Base-by-base conservation (phyloP, 2,888 invertebrate species). In the Leptopilina drosophilae region DNA sequence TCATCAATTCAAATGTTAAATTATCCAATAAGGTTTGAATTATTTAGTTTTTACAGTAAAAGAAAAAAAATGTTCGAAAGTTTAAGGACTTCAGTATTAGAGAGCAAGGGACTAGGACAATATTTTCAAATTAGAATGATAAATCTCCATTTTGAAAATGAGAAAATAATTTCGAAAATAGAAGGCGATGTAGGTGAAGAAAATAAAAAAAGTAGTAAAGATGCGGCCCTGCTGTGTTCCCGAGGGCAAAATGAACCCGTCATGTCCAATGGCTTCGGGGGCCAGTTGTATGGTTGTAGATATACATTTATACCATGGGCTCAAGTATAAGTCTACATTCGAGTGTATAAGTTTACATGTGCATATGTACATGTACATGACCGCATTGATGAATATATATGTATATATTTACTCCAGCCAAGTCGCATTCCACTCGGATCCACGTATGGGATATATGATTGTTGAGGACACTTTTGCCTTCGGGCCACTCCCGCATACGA, bases 381-480 rank as follows among this genome's bases (percentile, higher is more conserved):
- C 59, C 26, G 76, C 69, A 67, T 79, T 79, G 12, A 79, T 66
- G 49, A 64, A 76, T 33, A 76, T 79, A 62, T 12, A 75, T 65
- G 53, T 40, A 40, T 77, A 53, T 77, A 46, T 62, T 56, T 12
- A 49, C 77, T 64, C 73, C 76, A 59, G 80, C 78, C 76, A 67
- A 79, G 82, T 82, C 77, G 67, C 81, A 82, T 82, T 82, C 81
- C 79, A 77, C n/a, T 77, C 80, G 78, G 77, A 80, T 77, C 73
- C 75, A 77, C 77, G 75, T 77, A 79, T 78, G 77, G 67, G 78
- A 67, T 78, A 77, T 69, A 76, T 77, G 82, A 81, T 46, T 77
- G 76, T 78, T 81, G 84, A 84, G 83, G 82, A 84, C 84, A 85
- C 75, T 78, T 64, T 76, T 80, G 81, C 77, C 84, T 78, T 81